Evolutionary conservation across 1,140 invertebrate genomes (phyloP), one percentile per base, ranked within the genome.

Genomic region (Hormaphis cornu): DNA sequence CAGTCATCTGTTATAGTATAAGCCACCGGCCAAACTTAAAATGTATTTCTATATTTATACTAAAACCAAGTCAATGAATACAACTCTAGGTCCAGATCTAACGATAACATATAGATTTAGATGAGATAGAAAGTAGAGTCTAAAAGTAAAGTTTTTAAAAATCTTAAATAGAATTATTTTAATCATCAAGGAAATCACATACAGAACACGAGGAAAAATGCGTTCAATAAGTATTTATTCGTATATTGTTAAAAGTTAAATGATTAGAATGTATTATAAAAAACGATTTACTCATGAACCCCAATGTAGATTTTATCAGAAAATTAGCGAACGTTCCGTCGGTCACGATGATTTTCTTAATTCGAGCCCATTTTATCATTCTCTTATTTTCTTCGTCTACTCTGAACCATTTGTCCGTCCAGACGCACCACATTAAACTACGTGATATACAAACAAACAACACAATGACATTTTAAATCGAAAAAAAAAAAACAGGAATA

Each of bases 341-440:
- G 0, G 28, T 66, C 22, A 9, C 26, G 10, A 66, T 16, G 2
- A 20, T 35, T 50, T 66, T 66, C 8, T 30, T 66, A 5, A 66
- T 35, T 22, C 5, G 18, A 8, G 42, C 40, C 28, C 42, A 48
- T 66, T 66, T 66, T 0, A 66, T 8, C 28, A 50, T 33, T 48
- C 9, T 28, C 8, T 50, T 66, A 20, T 63, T 50, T 22, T 50
- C 20, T 33, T 50, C 33, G 12, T 66, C 35, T 12, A 48, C 42
- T n/a, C 1, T 28, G 22, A 18, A 24, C 44, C 24, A 22, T 50
- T 66, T 66, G 4, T 50, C 44, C 10, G 30, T 16, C 61, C 61
- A 66, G 20, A 66, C 20, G 22, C 61, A 48, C 44, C 44, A 48
- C 1, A 61, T 16, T 12, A 61, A 61, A 61, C 58, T 61, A 7